Evolutionary conservation across 1,140 invertebrate genomes (phyloP).

Genomic region (Linepithema humile): DNA sequence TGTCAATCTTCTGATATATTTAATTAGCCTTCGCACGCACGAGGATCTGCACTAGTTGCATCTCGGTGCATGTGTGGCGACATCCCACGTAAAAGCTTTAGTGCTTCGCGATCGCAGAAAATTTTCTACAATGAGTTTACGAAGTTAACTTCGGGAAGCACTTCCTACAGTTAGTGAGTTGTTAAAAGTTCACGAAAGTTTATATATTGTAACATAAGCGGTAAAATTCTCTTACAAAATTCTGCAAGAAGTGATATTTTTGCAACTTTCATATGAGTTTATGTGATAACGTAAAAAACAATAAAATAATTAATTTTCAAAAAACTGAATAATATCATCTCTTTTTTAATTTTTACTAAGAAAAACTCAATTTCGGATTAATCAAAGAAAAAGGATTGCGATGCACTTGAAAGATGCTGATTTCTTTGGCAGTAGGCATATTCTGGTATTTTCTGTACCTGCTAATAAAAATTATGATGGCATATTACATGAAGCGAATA

Average conservation of each 20-base stretch:
- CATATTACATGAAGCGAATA: conserved; percentile 29
- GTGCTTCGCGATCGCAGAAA: neutral
- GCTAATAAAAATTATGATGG: neutral
- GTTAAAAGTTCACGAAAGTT: conserved; percentile 9
- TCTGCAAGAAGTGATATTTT: neutral
- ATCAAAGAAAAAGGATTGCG: neutral
- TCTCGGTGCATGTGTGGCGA: neutral
- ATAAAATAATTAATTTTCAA: neutral
- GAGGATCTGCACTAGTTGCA: neutral
- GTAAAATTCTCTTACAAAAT: neutral
- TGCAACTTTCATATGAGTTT: neutral
- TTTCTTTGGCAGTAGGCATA: neutral
- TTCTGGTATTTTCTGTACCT: neutral
- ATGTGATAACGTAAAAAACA: neutral
- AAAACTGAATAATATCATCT: neutral
- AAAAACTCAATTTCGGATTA: conserved; percentile 2
- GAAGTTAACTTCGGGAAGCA: neutral
- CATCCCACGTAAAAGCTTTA: neutral
- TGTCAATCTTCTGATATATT: conserved; percentile 19
- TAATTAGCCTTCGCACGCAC: neutral
- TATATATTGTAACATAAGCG: neutral
- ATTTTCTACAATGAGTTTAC: conserved; percentile 2
- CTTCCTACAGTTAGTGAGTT: neutral
- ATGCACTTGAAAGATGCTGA: neutral
- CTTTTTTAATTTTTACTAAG: neutral